Conservation (phyloP, 2,888 invertebrate genomes). For the Cordilura impudica region DNA sequence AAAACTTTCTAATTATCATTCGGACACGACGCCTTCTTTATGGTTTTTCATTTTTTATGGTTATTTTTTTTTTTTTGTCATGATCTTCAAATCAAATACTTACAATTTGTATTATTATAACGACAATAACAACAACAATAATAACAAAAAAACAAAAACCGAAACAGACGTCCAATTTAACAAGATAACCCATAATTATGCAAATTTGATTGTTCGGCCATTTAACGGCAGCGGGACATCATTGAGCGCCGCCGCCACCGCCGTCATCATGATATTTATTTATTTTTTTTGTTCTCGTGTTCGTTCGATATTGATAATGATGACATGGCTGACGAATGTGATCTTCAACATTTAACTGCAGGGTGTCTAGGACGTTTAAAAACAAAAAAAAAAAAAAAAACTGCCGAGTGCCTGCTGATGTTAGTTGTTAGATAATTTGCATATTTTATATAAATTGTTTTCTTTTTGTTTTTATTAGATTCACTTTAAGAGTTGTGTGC, state of each 20-base stretch:
- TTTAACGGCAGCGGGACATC: constrained; percentile 58
- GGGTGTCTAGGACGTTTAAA: constrained; percentile 60
- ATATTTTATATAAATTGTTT: constrained; percentile 21
- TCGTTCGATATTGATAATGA: constrained; percentile 44
- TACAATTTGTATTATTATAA: constrained; percentile 24
- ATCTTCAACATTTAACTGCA: constrained; percentile 55
- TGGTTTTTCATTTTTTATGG: constrained; percentile 6
- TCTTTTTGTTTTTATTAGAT: neutral
- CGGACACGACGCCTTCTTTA: constrained; percentile 44
- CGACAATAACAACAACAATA: too few species aligned
- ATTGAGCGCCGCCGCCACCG: constrained; percentile 52
- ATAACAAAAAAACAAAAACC: too few species aligned
- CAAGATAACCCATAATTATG: constrained; percentile 63
- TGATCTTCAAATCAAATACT: constrained; percentile 18
- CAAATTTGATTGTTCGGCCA: constrained; percentile 57
- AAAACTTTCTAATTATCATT: constrained; percentile 58
- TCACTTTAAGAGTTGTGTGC: neutral
- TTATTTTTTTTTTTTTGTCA: neutral
- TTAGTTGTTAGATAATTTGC: constrained; percentile 49
- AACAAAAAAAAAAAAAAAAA: neutral
- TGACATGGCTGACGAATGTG: constrained; percentile 54
- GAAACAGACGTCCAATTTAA: constrained; percentile 61
- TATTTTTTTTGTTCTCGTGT: neutral
- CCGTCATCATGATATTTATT: neutral
- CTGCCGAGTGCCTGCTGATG: constrained; percentile 5